Percentiles rank a stretch among this genome's conserved stretches.
phyloP scores from a whole-genome alignment of 2,888 invertebrate genomes.

The Sinohyriopsis cumingii region DNA sequence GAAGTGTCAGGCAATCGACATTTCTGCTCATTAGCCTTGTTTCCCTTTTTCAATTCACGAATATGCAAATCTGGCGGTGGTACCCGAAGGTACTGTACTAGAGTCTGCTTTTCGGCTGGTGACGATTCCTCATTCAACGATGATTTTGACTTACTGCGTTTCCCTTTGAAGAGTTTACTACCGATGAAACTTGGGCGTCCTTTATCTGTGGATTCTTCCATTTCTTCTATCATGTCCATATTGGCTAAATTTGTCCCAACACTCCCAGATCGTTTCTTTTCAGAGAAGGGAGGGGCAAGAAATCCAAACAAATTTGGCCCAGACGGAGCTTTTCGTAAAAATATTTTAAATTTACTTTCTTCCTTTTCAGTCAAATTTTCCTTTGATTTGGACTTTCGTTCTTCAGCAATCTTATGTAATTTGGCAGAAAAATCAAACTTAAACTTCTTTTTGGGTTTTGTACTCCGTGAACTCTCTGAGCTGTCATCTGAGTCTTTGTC shows the following conservation, averaged over 20 bases:
- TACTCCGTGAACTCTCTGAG: constrained; percentile 55
- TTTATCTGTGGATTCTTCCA: constrained; percentile 21
- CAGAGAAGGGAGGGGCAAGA: constrained; percentile 50
- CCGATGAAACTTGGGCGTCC: constrained; percentile 21
- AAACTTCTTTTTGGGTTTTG: constrained; percentile 62
- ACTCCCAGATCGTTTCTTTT: constrained; percentile 62
- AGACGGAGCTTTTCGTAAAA: constrained; percentile 61
- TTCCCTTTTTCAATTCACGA: no score
- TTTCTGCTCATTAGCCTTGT: no score
- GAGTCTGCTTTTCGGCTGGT: constrained; percentile 24
- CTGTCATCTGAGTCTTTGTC: constrained; percentile 65
- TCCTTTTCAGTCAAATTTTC: constrained; percentile 52
- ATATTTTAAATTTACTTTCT: constrained; percentile 49
- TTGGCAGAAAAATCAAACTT: constrained; percentile 64
- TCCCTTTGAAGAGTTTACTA: constrained; percentile 34
- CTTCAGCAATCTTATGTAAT: constrained; percentile 63
- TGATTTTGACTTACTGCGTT: constrained; percentile 34
- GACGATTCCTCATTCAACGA: constrained; percentile 40
- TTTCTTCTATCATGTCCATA: constrained; percentile 39
- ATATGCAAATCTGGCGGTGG: no score
- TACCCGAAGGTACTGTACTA: no score
- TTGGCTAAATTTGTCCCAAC: constrained; percentile 51
- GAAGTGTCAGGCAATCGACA: no score
- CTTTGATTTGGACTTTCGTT: constrained; percentile 53
- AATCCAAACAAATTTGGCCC: constrained; percentile 64